Evolutionary conservation across 2,797 vertebrate genomes (phyloP), one percentile per base, ranked within the genome.

Genomic region (Benthosema pterotum): DNA sequence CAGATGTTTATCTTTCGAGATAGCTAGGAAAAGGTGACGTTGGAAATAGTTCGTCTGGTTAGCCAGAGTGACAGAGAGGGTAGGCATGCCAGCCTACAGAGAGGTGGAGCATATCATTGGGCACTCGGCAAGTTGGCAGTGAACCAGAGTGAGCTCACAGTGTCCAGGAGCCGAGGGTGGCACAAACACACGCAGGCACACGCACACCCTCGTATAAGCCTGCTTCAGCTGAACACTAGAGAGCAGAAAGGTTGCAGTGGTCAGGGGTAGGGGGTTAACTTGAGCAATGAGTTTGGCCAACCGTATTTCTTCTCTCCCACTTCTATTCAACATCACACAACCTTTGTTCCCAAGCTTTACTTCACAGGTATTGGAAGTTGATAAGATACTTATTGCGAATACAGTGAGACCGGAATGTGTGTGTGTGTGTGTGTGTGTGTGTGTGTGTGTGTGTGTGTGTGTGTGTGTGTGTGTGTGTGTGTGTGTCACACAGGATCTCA

Each of bases 71-170:
- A 19, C 15, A 42, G 42, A 0, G 3, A 46, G 6, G 22, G 22
- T 5, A 43, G 16, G 16, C 22, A 19, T 50, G 12, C 16, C 28
- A 22, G 57, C 32, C 19, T 3, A 22, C 22, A 49, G 15, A 42
- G n/a, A 38, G 43, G 57, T 43, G 71, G 60, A 65, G 65, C 49
- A 48, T 9, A 52, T 57, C 54, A 45, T 12, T 64, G 22, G 22
- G 22, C 22, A 25, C 22, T 25, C 5, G 61, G 53, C 64, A 38
- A 25, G 3, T 25, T 25, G 61, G 53, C 64, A 38, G 43, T 13
- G 32, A 54, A 42, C 45, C 53, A 55, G 18, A 3, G 15, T 65
- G 19, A 43, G 62, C 46, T 65, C 67, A 38, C 32, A 59, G 14
- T 19, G 0, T 11, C 63, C 57, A 59, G 17, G 4, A 14, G n/a